Conservation (phyloP, 2,888 invertebrate genomes). For the Macaria liturata region DNA sequence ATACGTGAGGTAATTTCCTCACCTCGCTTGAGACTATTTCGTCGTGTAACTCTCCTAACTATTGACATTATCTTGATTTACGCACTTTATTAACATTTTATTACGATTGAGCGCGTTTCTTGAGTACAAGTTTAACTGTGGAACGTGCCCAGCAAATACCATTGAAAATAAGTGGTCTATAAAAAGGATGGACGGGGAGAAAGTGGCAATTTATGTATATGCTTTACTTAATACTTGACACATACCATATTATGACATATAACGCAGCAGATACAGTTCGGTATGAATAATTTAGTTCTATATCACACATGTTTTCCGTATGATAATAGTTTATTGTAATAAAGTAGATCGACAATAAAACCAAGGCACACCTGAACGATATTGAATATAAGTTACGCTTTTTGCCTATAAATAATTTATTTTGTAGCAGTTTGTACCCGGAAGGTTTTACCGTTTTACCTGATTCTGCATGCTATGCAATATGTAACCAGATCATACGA, state of each 20-base stretch:
- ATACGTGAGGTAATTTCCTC: conserved; percentile 66
- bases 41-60: conserved; percentile 63
- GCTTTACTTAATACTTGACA: conserved; percentile 2
- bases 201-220: conserved; percentile 9
- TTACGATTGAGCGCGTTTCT: conserved; percentile 63
- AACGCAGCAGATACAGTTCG: too few relatives aligned
- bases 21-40: conserved; percentile 64
- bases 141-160: conserved; percentile 21
- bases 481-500: too few relatives aligned
- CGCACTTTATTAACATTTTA: conserved; percentile 78
- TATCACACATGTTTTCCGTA: too few relatives aligned
- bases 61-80: conserved; percentile 80
- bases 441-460: too few relatives aligned
- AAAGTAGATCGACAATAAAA: too few relatives aligned
- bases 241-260: conserved; percentile 4
- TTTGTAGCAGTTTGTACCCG: too few relatives aligned
- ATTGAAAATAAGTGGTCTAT: conserved; percentile 31
- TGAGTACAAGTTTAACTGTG: conserved; percentile 38
- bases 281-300: too few relatives aligned
- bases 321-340: too few relatives aligned
- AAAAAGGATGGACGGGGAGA: conserved; percentile 33
- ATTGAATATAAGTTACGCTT: too few relatives aligned
- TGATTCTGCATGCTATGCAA: too few relatives aligned
- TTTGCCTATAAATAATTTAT: too few relatives aligned
- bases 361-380: too few relatives aligned